Evolutionary conservation across 1,140 invertebrate species (phyloP).

Genomic region (Maniola jurtina): DNA sequence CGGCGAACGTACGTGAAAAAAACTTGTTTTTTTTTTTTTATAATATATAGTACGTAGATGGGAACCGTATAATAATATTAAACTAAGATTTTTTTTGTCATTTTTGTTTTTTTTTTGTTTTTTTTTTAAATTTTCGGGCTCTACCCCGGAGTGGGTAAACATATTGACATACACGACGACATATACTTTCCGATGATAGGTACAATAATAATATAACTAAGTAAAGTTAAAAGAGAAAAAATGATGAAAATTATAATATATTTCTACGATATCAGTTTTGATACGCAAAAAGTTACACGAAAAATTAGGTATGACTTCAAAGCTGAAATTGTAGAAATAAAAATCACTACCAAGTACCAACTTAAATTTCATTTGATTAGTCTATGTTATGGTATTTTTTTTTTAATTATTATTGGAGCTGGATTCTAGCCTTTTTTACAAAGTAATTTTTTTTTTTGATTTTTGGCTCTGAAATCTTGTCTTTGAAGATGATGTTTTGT

Average conservation of each 20-base stretch:
- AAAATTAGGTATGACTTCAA: slow-evolving; percentile 43
- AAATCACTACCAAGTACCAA: slow-evolving; percentile 24
- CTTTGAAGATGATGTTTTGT: neutral
- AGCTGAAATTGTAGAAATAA: slow-evolving; percentile 56
- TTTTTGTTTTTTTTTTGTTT: slow-evolving; percentile 48
- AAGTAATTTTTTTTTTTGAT: neutral
- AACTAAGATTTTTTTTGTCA: slow-evolving; percentile 46
- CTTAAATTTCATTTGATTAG: slow-evolving; percentile 37
- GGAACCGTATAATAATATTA: slow-evolving; percentile 54
- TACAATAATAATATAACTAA: slow-evolving; percentile 38
- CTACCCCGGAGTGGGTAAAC: slow-evolving; percentile 69
- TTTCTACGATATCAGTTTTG: slow-evolving; percentile 51
- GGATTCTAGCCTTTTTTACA: neutral
- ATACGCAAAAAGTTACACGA: slow-evolving; percentile 26
- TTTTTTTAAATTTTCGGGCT: slow-evolving; percentile 47
- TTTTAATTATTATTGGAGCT: neutral
- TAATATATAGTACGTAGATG: slow-evolving; percentile 29
- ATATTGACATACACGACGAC: slow-evolving; percentile 70
- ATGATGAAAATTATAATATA: slow-evolving; percentile 14
- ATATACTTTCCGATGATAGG: slow-evolving; percentile 50
- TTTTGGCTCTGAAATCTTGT: slow-evolving; percentile 1
- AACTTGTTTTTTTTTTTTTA: neutral
- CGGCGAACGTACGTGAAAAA: neutral
- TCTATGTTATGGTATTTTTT: slow-evolving; percentile 3
- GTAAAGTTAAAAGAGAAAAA: slow-evolving; percentile 27